phyloP scores from a whole-genome alignment of 2,797 vertebrate genomes.

The Tachyglossus aculeatus region DNA sequence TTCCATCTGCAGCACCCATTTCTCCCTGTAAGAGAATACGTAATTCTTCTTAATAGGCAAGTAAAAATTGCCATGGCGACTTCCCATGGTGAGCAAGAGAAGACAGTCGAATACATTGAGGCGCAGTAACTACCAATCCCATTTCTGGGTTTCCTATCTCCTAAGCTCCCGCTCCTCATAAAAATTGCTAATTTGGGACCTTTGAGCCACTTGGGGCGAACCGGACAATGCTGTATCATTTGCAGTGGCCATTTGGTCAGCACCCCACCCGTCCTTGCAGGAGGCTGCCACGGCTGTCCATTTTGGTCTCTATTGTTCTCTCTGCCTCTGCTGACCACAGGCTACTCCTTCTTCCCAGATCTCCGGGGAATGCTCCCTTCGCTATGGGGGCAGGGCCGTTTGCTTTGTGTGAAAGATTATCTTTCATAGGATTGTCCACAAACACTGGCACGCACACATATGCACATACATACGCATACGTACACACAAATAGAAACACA shows the following conservation, averaged over 20 bases:
- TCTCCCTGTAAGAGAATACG: conserved; percentile 52
- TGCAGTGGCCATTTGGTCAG: conserved; percentile 71
- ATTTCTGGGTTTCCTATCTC: conserved; percentile 59
- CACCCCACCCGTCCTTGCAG: conserved; percentile 65
- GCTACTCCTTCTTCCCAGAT: conserved; percentile 75
- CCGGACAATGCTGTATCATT: conserved; percentile 65
- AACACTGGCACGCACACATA: conserved; percentile 29
- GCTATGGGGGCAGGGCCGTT: conserved; percentile 73
- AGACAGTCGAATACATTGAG: conserved; percentile 16
- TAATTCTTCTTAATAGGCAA: conserved; percentile 42
- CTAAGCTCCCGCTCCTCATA: conserved; percentile 74
- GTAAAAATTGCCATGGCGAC: conserved; percentile 3
- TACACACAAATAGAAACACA: conserved; percentile 36
- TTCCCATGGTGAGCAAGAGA: neutral
- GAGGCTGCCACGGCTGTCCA: conserved; percentile 64
- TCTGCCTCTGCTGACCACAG: conserved; percentile 76
- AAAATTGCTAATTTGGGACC: conserved; percentile 71
- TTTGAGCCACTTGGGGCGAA: conserved; percentile 67
- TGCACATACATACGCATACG: neutral
- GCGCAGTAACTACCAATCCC: conserved; percentile 2
- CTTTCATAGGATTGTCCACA: conserved; percentile 70
- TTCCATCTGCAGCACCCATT: conserved; percentile 29
- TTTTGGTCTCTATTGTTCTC: conserved; percentile 81
- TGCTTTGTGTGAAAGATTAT: conserved; percentile 74
- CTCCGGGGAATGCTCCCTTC: conserved; percentile 76